Percentiles rank a stretch among this genome's conserved stretches.
These are phyloP conservation scores for Sakesphorus luctuosus DNA, from an alignment of 2,113 vertebrate species.

Conservation along the genomic window DNA sequence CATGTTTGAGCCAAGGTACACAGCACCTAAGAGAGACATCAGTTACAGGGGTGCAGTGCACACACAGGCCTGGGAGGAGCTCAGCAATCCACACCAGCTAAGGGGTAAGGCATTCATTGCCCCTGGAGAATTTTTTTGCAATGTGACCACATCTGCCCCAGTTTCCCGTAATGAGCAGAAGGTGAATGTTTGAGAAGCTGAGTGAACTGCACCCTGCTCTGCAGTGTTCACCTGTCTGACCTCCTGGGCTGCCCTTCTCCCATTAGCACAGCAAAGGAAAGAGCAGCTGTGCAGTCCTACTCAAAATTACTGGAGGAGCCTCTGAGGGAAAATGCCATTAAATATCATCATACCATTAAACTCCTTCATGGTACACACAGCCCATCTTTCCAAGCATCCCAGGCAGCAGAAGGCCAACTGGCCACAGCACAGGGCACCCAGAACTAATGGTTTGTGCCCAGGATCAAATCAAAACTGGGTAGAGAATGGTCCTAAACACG, in stretches of 20 bases:
- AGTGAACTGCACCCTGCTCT: neutral
- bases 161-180: neutral
- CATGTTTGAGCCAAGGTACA: conserved; percentile 83
- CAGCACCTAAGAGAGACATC: conserved; percentile 81
- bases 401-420: neutral
- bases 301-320: neutral
- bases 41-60: neutral
- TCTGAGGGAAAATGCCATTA: neutral
- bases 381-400: rapidly evolving
- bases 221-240: neutral
- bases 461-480: neutral
- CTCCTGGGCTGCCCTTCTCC: neutral
- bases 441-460: neutral
- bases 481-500: neutral
- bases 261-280: neutral
- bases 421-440: neutral
- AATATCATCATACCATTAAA: neutral
- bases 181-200: neutral
- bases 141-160: neutral
- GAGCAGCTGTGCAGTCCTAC: neutral
- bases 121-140: neutral
- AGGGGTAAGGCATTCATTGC: neutral
- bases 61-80: neutral
- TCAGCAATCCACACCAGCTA: neutral
- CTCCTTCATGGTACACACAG: neutral